Evolutionary conservation across 2,888 invertebrate genomes (phyloP).

Genomic region (Galerucella calmariensis): DNA sequence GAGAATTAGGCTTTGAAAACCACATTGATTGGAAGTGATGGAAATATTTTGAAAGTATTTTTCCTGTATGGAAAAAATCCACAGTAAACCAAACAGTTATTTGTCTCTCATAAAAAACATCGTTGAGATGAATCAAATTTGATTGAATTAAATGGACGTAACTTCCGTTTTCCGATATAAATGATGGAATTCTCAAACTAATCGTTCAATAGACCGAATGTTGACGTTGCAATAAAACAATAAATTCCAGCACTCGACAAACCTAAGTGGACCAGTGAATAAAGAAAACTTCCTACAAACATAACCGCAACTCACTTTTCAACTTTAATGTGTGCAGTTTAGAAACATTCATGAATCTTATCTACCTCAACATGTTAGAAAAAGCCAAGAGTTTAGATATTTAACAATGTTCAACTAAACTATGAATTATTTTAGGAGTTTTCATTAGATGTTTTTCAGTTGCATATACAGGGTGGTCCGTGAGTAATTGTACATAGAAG

Average conservation of each 20-base stretch:
- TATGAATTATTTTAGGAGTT: no score
- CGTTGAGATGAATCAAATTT: conserved; percentile 1
- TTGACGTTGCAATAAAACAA: conserved; percentile 27
- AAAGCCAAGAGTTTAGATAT: not conserved
- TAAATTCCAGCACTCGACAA: conserved; percentile 23
- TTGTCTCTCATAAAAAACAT: not conserved
- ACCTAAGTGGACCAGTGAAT: conserved; percentile 20
- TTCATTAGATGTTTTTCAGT: no score
- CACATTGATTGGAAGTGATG: no score
- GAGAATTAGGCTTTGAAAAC: not conserved
- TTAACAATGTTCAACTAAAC: not conserved
- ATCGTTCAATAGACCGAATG: conserved; percentile 29
- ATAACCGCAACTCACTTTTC: not conserved
- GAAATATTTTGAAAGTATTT: not conserved
- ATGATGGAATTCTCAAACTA: conserved; percentile 28
- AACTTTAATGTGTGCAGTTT: not conserved
- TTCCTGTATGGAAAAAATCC: not conserved
- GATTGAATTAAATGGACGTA: conserved; percentile 26
- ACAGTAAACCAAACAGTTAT: not conserved
- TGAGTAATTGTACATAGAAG: no score
- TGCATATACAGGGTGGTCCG: no score
- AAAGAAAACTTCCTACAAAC: conserved; percentile 7
- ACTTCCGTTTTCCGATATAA: conserved; percentile 28
- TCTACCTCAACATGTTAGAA: not conserved
- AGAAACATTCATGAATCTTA: not conserved